A percentile compares a stretch with the other conserved stretches of the same genome.
These are phyloP conservation scores for Siderastrea siderea DNA, from an alignment of 92 coral and sea anemone genomes.

Conservation along the genomic window DNA sequence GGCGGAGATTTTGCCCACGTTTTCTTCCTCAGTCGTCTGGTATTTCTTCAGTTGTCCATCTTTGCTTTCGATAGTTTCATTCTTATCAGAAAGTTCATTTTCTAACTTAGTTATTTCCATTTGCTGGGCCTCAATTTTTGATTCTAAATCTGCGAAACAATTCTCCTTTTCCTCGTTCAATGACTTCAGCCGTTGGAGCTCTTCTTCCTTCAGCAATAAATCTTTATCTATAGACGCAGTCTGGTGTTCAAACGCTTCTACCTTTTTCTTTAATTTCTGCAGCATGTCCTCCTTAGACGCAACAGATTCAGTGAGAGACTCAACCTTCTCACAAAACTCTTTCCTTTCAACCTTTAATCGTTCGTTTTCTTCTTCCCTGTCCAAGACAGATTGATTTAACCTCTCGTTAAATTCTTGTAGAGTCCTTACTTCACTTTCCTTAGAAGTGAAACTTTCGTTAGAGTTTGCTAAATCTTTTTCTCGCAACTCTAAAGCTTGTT, in stretches of 20 bases:
- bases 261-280: conserved; percentile 5
- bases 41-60: conserved; percentile 76
- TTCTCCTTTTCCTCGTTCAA: conserved; percentile 52
- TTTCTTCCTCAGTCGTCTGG: conserved; percentile 51
- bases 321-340: conserved; percentile 9
- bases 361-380: conserved; percentile 46
- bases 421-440: conserved; percentile 69
- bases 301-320: conserved; percentile 28
- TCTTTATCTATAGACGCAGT: conserved; percentile 38
- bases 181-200: conserved; percentile 20
- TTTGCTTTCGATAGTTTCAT: conserved; percentile 66
- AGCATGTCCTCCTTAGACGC: conserved; percentile 27
- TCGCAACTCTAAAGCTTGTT: conserved; percentile 48
- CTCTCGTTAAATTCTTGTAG: conserved; percentile 57
- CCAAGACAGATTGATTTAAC: conserved; percentile 38
- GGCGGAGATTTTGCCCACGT: conserved; percentile 21
- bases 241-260: conserved; percentile 36
- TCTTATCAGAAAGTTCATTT: conserved; percentile 69
- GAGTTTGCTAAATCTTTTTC: conserved; percentile 34
- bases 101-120: conserved; percentile 50
- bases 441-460: conserved; percentile 50
- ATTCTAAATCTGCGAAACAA: conserved; percentile 32
- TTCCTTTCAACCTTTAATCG: conserved; percentile 49
- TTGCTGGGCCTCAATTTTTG: conserved; percentile 57
- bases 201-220: conserved; percentile 36